Evolutionary conservation across 2,797 vertebrate species (phyloP).

Genomic region (Momotus momota): DNA sequence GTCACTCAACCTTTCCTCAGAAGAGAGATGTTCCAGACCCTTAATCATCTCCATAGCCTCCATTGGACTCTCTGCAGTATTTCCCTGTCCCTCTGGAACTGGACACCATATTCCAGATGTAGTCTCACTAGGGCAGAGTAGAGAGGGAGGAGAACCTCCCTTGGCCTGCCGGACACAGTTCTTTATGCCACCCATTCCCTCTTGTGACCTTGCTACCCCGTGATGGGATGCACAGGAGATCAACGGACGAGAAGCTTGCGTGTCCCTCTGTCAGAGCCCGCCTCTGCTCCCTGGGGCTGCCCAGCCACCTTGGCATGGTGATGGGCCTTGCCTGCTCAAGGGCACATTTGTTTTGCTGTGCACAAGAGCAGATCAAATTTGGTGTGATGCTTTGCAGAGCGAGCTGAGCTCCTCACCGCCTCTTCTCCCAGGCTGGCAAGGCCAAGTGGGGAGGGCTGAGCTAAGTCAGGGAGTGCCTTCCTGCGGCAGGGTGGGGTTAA

Average conservation of each 20-base stretch:
- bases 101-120: too few relatives aligned
- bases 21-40: too few relatives aligned
- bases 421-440: neutral
- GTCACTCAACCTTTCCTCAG: too few relatives aligned
- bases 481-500: neutral
- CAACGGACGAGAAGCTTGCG: neutral
- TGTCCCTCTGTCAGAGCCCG: neutral
- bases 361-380: neutral
- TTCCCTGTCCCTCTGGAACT: too few relatives aligned
- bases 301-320: fast-evolving
- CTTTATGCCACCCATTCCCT: neutral
- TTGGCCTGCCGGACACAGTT: too few relatives aligned
- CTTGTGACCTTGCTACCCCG: neutral
- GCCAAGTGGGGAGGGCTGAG: neutral
- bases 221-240: neutral
- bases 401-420: neutral
- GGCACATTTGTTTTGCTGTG: neutral
- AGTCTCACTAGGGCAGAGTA: too few relatives aligned
- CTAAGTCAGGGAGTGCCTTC: neutral
- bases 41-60: too few relatives aligned
- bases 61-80: too few relatives aligned
- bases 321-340: neutral
- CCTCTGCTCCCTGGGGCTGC: neutral
- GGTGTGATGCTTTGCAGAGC: neutral
- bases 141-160: too few relatives aligned